Evolutionary conservation across 2,797 vertebrate genomes (phyloP), one percentile per base, ranked within the genome.

Genomic region (Rhabdophis nuchalis): DNA sequence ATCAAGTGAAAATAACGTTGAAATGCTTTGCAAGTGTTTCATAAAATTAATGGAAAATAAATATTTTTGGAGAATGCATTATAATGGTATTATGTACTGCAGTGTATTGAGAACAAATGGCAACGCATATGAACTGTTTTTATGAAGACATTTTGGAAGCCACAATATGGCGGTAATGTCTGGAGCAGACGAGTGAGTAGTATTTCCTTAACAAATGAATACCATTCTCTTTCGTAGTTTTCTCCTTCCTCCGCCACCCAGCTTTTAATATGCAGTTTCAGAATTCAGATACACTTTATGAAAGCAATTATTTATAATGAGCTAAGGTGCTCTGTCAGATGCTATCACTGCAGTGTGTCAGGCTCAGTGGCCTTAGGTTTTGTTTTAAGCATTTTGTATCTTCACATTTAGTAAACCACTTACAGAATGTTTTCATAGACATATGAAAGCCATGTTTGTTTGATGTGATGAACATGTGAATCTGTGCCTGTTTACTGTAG

Each of bases 261-360:
- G 32, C 86, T 88, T 90, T 77, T 61, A 90, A 88, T 85, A 36
- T n/a, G 52, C 50, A 32, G 60, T 85, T 88, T 86, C 50, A 93
- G n/a, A 93, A 90, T 88, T 93, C 89, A 93, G 86, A 88, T 77
- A 50, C 32, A 88, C 56, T 53, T 91, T 93, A 88, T 88, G 72
- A 88, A 93, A 91, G 25, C 86, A 93, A 88, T 88, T 88, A 91
- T 88, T 88, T 88, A 93, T 88, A 90, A 90, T 60, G 61, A 82
- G 64, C 46, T 87, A 82, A 82, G 54, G 46, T 90, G 86, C 64
- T 50, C 50, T 90, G n/a, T 58, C 68, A 91, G 23, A 60, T 85
- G 54, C n/a, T 23, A 10, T 90, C 86, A 54, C 56, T 90, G 87
- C 57, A 12, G 36, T 36, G 54, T 90, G 64, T 90, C 89, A 88